Evolutionary conservation across 2,797 vertebrate genomes (phyloP), one percentile per base, ranked within the genome.

Genomic region (Hylomyscus alleni): DNA sequence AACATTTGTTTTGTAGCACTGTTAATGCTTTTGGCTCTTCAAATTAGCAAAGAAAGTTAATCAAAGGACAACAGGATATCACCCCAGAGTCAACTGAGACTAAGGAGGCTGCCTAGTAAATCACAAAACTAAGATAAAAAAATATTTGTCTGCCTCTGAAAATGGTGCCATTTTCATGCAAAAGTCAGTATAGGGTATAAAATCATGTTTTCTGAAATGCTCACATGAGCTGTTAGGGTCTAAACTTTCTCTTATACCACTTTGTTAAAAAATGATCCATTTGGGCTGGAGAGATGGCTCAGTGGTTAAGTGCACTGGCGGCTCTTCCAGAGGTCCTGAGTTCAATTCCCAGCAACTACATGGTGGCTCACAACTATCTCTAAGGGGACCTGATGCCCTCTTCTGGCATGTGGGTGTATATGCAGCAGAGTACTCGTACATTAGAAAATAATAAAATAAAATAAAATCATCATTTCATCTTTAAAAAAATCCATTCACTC

Each of bases 1-100:
- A 84, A 88, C 26, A 73, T 10, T 24, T 69, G 8, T 50, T 93
- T 89, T 90, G 40, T 47, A 96, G 69, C 50, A 56, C n/a, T 83
- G 0, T 58, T 88, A 40, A n/a, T 34, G 20, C 7, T 95, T 52
- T 24, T 56, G 20, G 52, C 26, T 94, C 81, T 95, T 60, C 67
- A 91, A 89, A 67, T 60, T 90, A 92, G 65, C 13, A 19, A 40
- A 82, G 1, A 84, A 26, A 90, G 14, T 58, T 89, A 84, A 85
- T 58, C 29, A 89, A 77, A 93, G 37, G 11, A 67, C 14, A 17
- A 15, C 60, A 44, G 26, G 3, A 13, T 50, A 12, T 20, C 19
- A 22, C 40, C 67, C 5, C 13, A 3, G 9, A 60, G 31, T 10
- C 40, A 90, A 72, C 58, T 75, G 73, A 84, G 50, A 89, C 60